Evolutionary conservation across 2,113 vertebrate species (phyloP), one percentile per base, ranked within the genome.

Genomic region (Aplodontia rufa): DNA sequence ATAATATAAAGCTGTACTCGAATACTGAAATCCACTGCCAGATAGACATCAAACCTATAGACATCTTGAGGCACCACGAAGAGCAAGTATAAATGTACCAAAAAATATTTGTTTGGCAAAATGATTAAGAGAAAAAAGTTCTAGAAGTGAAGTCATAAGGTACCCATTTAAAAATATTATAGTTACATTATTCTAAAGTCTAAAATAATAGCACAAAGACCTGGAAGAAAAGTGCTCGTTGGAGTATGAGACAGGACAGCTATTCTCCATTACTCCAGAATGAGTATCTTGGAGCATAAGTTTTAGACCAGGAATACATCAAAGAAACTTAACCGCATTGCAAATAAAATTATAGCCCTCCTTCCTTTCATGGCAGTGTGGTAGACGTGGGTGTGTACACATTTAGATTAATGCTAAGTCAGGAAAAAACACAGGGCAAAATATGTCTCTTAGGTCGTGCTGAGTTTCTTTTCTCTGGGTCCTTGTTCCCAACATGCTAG

Each of bases 121-220:
- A 47, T 95, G 66, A 93, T 71, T 84, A 90, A 74, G 93, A 93
- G 76, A 82, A 89, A 49, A 84, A 85, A 3, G 40, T 45, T 91
- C 49, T 94, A 66, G 40, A 84, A 87, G 84, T 55, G 58, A 90
- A 95, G 40, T 92, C 49, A 30, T 30, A 76, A 93, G 32, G 19
- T 72, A 60, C 0, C 9, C 30, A 51, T 58, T 89, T 92, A 35
- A 81, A 93, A 91, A 76, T 85, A 51, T 35, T 69, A 1, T 88
- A 84, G 93, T 91, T 95, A 83, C 28, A 84, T 90, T 92, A 58
- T 90, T 90, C 66, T n/a, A 76, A 83, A 92, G 40, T 96, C 40
- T 79, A 64, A 92, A 93, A 76, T 76, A 94, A 90, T 28, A 66
- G 84, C 32, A 1, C 17, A 53, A 75, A 47, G 32, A 85, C 19